Conservation (phyloP, 2,113 vertebrate species). For the Anser cygnoides region DNA sequence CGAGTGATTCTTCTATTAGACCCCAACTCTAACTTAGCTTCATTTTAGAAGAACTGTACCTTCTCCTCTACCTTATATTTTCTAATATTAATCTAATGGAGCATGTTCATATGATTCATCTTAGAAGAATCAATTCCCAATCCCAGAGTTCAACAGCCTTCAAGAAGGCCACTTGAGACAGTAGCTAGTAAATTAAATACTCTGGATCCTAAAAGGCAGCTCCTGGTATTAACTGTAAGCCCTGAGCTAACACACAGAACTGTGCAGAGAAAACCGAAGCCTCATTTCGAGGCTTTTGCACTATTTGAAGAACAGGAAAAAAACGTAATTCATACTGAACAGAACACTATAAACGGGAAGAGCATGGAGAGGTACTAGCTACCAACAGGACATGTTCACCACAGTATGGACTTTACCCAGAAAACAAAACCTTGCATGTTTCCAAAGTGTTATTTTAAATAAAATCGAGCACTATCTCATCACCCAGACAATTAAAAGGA, state of each 20-base stretch:
- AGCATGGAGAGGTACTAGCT: accelerated
- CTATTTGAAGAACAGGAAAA: not conserved
- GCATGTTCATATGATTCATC: not conserved
- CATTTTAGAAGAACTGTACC: not conserved
- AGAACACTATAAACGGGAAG: not conserved
- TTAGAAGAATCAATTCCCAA: not conserved
- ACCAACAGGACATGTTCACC: not conserved
- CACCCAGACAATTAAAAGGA: not conserved
- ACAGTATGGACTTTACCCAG: not conserved
- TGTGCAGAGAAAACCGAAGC: not conserved
- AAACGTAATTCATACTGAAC: not conserved
- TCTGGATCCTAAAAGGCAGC: not conserved
- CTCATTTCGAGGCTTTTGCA: not conserved
- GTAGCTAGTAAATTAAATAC: not conserved
- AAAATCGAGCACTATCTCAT: not conserved
- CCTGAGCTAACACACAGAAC: not conserved
- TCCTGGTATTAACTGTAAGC: not conserved
- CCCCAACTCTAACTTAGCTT: not conserved
- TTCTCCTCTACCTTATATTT: not conserved
- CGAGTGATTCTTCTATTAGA: not conserved
- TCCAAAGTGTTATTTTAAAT: not conserved
- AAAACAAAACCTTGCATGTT: not conserved
- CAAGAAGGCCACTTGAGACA: not conserved
- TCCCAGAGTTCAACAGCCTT: not conserved
- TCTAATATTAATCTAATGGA: too few relatives aligned